Evolutionary conservation across 2,113 vertebrate species (phyloP), one percentile per base, ranked within the genome.

Genomic region (Cricetomys ansorgei): DNA sequence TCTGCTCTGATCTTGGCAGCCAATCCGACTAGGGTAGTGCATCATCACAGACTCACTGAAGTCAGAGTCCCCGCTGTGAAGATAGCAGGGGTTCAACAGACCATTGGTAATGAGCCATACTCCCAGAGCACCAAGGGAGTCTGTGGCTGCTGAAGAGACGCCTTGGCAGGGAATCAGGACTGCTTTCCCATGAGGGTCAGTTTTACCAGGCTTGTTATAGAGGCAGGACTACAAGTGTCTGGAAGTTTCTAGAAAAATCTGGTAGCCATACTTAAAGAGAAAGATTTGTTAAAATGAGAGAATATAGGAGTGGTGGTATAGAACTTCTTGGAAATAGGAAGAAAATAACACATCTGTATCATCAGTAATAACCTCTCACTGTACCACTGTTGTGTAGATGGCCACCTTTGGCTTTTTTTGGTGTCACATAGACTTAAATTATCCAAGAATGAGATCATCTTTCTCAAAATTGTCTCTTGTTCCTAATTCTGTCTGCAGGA

Each of bases 1-100:
- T 92, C 87, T 94, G 55, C 75, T 87, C 9, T 10, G 84, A 40
- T 55, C 93, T 79, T 97, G 97, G 94, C 95, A 97, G 90, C 65
- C 1, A 0, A 27, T 31, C 29, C 69, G 48, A 77, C 53, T 1
- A 31, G 87, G 65, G 75, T 15, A 92, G 83, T 59, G 76, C 43
- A 16, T 91, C 94, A 50, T 73, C 59, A 19, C 16, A 88, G 81
- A 45, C 67, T 53, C 5, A 50, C 37, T 69, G 43, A 79, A 72
- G 70, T 73, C 48, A 53, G 87, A 77, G 87, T 48, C 53, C 48
- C 55, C 88, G 64, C 87, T 73, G 62, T 45, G 80, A 34, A 90
- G 86, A 97, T 48, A 94, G 79, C 65, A 77, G 79, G 72, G 29
- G 67, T 91, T 31, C 10, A 70, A 91, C 76, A 93, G 72, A 79